Evolutionary conservation across 1,140 invertebrate genomes (phyloP), one percentile per base, ranked within the genome.

Genomic region (Uloborus diversus): DNA sequence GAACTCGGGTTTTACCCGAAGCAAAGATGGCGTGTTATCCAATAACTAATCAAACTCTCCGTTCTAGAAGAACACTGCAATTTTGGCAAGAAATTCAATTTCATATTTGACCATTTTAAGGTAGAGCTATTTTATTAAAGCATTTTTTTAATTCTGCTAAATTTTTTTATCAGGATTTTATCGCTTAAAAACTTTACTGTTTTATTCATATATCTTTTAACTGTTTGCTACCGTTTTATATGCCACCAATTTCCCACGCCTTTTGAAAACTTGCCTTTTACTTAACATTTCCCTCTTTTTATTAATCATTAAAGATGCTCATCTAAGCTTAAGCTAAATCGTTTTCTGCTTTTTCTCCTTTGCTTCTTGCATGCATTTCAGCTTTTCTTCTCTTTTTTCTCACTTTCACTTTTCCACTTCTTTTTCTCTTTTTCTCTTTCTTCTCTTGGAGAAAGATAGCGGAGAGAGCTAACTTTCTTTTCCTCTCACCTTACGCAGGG

Each of bases 401-500:
- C 23, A 28, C 17, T 27, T 14, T 35, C 27, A 35, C 37, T 62
- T 4, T 17, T 42, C 9, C 37, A 20, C 23, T 68, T 28, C 32
- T 68, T n/a, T 14, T 11, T 20, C 23, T 42, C 32, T 37, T 42
- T 42, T 27, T 3, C 11, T 7, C 17, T 14, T 32, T 30, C 28
- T 30, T 62, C 17, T 33, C 14, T 32, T 65, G 37, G 13, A 53
- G 5, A 5, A 7, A 7, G 5, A 17, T 68, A 33, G 3, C 25
- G n/a, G 20, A 42, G 33, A 78, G 11, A 57, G 32, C 68, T 80
- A 71, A 68, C 42, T 71, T 59, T 2, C 56, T 49, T 64, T 35
- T 27, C 4, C 35, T 27, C 49, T 25, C 35, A 17, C 51, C 3
- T 86, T 85, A 90, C 87, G 94, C 95, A 85, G 97, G 97, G 85